phyloP scores from a whole-genome alignment of 1,140 invertebrate species.

The Hestina assimilis region DNA sequence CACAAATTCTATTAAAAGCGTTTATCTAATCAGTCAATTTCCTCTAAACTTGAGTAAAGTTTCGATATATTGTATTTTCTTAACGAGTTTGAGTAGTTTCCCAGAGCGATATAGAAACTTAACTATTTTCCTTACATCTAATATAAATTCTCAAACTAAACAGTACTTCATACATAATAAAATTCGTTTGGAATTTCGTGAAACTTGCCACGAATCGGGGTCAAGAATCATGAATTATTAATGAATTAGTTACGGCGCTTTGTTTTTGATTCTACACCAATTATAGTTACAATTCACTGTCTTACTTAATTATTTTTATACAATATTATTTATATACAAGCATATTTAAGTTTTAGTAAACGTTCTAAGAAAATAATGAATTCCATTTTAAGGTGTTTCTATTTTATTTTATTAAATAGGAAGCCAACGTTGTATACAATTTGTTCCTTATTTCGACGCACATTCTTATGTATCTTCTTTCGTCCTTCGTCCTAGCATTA shows the following conservation, averaged over 20 bases:
- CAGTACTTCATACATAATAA: conserved; percentile 24
- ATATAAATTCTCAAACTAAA: conserved; percentile 19
- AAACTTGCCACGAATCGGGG: conserved; percentile 14
- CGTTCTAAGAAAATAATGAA: no score
- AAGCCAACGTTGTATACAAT: no score
- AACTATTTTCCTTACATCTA: conserved; percentile 15
- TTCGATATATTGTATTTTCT: conserved; percentile 1
- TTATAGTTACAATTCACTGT: conserved; percentile 31
- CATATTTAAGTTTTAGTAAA: no score
- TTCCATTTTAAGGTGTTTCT: no score
- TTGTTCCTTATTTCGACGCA: no score
- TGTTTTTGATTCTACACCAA: conserved; percentile 27
- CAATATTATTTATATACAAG: not conserved
- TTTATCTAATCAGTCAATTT: not conserved
- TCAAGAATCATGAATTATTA: conserved; percentile 28
- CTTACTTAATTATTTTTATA: conserved; percentile 6
- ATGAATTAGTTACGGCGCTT: conserved; percentile 31
- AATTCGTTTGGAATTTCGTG: conserved; percentile 12
- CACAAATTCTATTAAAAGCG: conserved; percentile 1
- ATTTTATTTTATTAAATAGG: no score
- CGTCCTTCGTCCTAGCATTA: no score
- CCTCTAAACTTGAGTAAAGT: not conserved
- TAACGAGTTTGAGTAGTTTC: conserved; percentile 10
- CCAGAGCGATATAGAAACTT: not conserved
- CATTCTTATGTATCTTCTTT: no score